Evolutionary conservation across 2,113 vertebrate species (phyloP).

Genomic region (Alces alces): DNA sequence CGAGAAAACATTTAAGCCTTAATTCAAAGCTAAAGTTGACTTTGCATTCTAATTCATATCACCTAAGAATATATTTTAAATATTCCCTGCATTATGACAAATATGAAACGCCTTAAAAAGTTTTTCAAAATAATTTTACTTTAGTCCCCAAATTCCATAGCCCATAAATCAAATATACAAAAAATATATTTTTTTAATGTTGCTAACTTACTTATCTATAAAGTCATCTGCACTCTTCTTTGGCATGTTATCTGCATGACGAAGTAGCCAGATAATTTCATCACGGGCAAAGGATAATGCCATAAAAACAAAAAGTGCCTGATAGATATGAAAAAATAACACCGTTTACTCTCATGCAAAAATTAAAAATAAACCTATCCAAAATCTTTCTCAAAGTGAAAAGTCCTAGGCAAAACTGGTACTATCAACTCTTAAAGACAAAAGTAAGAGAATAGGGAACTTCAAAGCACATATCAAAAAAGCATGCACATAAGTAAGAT

Average conservation of each 20-base stretch:
- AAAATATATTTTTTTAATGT: neutral
- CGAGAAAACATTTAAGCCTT: neutral
- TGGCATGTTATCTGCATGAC: constrained; percentile 99
- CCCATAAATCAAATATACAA: neutral
- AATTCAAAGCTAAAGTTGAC: neutral
- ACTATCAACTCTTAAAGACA: constrained; percentile 10
- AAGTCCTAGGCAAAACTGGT: neutral
- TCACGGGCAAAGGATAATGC: constrained; percentile 97
- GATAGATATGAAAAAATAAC: neutral
- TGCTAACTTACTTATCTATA: constrained; percentile 93
- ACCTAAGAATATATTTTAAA: constrained; percentile 15
- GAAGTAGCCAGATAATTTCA: constrained; percentile 99
- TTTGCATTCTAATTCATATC: constrained; percentile 6
- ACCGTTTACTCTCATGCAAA: neutral
- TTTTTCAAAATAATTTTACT: constrained; percentile 32
- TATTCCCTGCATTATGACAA: neutral
- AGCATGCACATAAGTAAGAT: neutral
- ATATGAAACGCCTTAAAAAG: neutral
- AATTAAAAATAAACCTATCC: neutral
- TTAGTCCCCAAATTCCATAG: neutral
- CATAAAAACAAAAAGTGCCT: constrained; percentile 99
- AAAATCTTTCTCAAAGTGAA: constrained; percentile 22
- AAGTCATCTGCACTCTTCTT: constrained; percentile 99
- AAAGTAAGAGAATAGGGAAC: neutral
- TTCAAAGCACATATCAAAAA: neutral